These are phyloP conservation scores for Siniperca scherzeri DNA, from an alignment of 2,797 vertebrate genomes.

Conservation along the genomic window DNA sequence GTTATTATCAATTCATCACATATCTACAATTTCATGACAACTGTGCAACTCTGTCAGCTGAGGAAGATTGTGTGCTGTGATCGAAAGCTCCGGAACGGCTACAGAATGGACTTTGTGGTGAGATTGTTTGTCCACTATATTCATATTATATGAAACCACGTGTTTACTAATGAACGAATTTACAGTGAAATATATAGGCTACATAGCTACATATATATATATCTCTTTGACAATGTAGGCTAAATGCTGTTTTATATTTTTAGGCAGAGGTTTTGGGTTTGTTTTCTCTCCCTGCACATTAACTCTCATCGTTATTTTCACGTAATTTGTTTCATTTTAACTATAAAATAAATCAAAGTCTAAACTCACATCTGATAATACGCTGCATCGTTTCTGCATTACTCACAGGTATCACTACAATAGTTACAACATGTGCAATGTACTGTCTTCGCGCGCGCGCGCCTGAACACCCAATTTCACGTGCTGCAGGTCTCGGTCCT, in stretches of 20 bases:
- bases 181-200: not conserved
- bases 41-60: not conserved
- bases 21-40: not conserved
- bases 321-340: not conserved
- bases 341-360: not conserved
- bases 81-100: not conserved
- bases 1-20: not conserved
- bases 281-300: not conserved
- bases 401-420: not conserved
- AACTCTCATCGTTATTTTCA: not conserved
- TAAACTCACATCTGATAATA: not conserved
- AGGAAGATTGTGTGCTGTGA: not conserved
- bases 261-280: not conserved
- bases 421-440: not conserved
- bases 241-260: not conserved
- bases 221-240: not conserved
- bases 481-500: not conserved
- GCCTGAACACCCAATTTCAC: not conserved
- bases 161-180: not conserved
- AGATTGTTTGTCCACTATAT: not conserved
- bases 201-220: not conserved
- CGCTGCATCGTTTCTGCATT: not conserved
- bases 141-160: not conserved
- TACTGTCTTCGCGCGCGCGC: not conserved
- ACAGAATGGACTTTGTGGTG: not conserved